Evolutionary conservation across 2,888 invertebrate genomes (phyloP).

Genomic region (Candidula unifasciata): DNA sequence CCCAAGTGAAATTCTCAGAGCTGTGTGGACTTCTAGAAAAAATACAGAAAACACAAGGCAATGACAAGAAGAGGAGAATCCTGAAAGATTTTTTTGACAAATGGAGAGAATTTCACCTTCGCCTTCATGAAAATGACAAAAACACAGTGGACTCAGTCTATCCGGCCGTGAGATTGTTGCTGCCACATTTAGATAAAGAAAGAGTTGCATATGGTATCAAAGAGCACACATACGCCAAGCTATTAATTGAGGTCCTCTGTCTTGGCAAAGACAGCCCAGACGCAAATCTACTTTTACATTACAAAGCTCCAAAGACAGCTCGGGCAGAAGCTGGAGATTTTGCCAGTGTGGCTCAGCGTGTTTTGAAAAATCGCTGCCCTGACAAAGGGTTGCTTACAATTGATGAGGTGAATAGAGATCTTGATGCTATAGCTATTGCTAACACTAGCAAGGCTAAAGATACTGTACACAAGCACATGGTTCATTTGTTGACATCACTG

Average conservation of each 20-base stretch:
- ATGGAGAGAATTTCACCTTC: conserved; percentile 77
- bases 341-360: conserved; percentile 86
- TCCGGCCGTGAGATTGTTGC: conserved; percentile 86
- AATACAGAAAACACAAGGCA: conserved; percentile 79
- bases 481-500: conserved; percentile 83
- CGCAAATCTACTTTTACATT: conserved; percentile 81
- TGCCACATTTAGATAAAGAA: conserved; percentile 88
- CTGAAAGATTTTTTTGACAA: conserved; percentile 76
- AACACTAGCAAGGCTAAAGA: conserved; percentile 80
- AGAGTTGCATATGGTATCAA: conserved; percentile 90
- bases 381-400: conserved; percentile 82
- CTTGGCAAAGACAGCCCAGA: conserved; percentile 84
- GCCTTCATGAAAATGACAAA: conserved; percentile 69
- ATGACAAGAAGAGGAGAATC: conserved; percentile 76
- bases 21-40: conserved; percentile 81
- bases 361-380: conserved; percentile 82
- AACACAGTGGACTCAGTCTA: conserved; percentile 80
- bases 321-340: conserved; percentile 84
- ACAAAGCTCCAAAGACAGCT: conserved; percentile 80
- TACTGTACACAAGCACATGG: conserved; percentile 82
- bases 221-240: conserved; percentile 80
- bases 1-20: conserved; percentile 76
- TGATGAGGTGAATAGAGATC: conserved; percentile 84
- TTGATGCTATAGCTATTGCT: conserved; percentile 86
- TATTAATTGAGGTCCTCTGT: conserved; percentile 86